Base-by-base conservation (phyloP, 2,797 vertebrate genomes). In the Brotogeris chrysoptera region DNA sequence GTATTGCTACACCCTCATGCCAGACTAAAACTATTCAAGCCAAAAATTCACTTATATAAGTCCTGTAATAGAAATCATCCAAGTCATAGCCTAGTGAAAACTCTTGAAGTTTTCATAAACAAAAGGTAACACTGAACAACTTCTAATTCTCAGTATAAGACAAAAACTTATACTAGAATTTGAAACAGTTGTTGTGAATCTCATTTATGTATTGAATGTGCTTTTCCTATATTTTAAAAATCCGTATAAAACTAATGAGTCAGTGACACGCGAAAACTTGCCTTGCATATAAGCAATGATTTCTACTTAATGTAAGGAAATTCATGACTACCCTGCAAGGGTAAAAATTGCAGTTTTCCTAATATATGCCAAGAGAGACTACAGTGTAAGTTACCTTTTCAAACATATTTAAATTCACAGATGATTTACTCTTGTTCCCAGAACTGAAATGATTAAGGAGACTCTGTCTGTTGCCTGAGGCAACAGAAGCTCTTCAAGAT, bases 351-450 rank as follows among this genome's bases (percentile, higher is more conserved):
- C 32, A 68, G 28, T 38, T 95, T 93, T 80, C 81, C 34, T 93
- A 91, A 82, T 64, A 82, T 13, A 93, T 60, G 72, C 46, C 52
- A 77, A 66, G 50, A 71, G 28, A 72, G 39, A 77, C 71, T 87
- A 32, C 39, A 80, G 44, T 49, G 34, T 82, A 88, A 93, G 72
- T 74, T 93, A 91, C 74, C 38, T 92, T 94, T 92, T 78, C 93
- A 95, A 93, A 92, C 77, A 91, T 70, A 95, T 96, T 93, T 95
- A 93, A 92, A 95, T 85, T 92, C 92, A 92, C 64, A 88, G 43
- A 60, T 92, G 64, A 96, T 93, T 96, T 95, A 93, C 90, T 88
- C 49, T 74, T 86, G 59, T 80, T 96, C 81, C 73, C 85, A 93
- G 69, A 90, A 95, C 68, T 32, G 23, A 86, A 95, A 94, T 89